Evolutionary conservation across 2,888 invertebrate genomes (phyloP).

Genomic region (Dyspetes luteomarginatus): DNA sequence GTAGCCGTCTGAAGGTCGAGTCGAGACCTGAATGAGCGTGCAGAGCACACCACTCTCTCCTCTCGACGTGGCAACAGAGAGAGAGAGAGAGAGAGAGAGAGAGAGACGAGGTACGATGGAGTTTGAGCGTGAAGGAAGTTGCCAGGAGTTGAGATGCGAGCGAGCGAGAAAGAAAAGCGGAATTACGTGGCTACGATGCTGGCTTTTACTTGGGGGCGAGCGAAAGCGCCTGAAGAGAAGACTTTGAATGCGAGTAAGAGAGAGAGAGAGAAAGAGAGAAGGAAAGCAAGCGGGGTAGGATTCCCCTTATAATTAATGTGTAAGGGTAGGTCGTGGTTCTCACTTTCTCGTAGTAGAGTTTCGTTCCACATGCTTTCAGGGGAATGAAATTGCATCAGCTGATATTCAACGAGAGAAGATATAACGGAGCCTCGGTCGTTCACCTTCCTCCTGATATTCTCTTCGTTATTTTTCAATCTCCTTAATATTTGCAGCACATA

Average conservation of each 20-base stretch:
- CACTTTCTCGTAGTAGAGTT: slow-evolving; percentile 62
- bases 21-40: slow-evolving; percentile 72
- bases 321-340: slow-evolving; percentile 81
- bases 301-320: slow-evolving; percentile 83
- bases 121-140: slow-evolving; percentile 69
- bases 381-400: slow-evolving; percentile 82
- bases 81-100: slow-evolving; percentile 68
- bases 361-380: slow-evolving; percentile 71
- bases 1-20: slow-evolving; percentile 73
- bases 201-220: slow-evolving; percentile 54
- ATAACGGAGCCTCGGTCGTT: slow-evolving; percentile 30
- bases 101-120: slow-evolving; percentile 70
- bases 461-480: background rate
- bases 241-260: slow-evolving; percentile 54
- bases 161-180: slow-evolving; percentile 67
- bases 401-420: slow-evolving; percentile 66
- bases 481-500: background rate
- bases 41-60: slow-evolving; percentile 53
- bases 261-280: slow-evolving; percentile 44
- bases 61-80: slow-evolving; percentile 62
- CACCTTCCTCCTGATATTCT: slow-evolving; percentile 31
- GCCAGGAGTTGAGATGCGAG: slow-evolving; percentile 69
- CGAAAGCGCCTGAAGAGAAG: slow-evolving; percentile 51
- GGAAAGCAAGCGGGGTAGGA: slow-evolving; percentile 58
- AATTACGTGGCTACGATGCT: slow-evolving; percentile 65